A percentile compares a stretch with the other conserved stretches of the same genome.
Conservation (phyloP, 1,140 invertebrate species). For the Lepidurus apus region DNA sequence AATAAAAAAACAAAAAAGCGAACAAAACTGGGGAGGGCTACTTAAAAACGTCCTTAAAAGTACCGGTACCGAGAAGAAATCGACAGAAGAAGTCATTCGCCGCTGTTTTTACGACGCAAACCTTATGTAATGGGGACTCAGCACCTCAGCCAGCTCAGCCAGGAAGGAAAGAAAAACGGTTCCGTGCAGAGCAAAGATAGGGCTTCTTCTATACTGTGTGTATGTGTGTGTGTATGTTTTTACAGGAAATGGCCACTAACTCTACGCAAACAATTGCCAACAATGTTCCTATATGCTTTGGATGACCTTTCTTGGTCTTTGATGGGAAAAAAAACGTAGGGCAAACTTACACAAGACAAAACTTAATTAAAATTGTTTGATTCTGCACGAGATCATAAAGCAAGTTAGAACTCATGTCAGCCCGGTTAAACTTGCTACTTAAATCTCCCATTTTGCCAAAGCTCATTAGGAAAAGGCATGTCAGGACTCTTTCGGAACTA, state of each 20-base stretch:
- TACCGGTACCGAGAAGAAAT: not conserved
- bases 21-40: conserved; percentile 23
- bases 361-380: not conserved
- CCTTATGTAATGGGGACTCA: conserved; percentile 2
- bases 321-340: not conserved
- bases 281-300: not conserved
- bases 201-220: not conserved
- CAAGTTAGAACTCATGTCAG: too few relatives aligned
- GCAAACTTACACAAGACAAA: not conserved
- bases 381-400: too few relatives aligned
- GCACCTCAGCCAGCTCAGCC: not conserved
- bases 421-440: too few relatives aligned
- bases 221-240: conserved; percentile 12
- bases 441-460: too few relatives aligned
- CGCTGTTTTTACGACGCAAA: conserved; percentile 8
- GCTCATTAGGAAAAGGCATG: too few relatives aligned
- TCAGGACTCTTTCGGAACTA: too few relatives aligned
- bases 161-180: conserved; percentile 7
- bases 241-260: conserved; percentile 14
- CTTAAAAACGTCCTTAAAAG: conserved; percentile 24
- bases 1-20: conserved; percentile 15
- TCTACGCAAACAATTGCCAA: conserved; percentile 18
- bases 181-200: conserved; percentile 17
- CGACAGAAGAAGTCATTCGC: conserved; percentile 21
- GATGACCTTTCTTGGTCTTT: not conserved